Percentiles rank a stretch among this genome's conserved stretches.
phyloP scores from a whole-genome alignment of 2,113 vertebrate species.

The Tor tambroides region DNA sequence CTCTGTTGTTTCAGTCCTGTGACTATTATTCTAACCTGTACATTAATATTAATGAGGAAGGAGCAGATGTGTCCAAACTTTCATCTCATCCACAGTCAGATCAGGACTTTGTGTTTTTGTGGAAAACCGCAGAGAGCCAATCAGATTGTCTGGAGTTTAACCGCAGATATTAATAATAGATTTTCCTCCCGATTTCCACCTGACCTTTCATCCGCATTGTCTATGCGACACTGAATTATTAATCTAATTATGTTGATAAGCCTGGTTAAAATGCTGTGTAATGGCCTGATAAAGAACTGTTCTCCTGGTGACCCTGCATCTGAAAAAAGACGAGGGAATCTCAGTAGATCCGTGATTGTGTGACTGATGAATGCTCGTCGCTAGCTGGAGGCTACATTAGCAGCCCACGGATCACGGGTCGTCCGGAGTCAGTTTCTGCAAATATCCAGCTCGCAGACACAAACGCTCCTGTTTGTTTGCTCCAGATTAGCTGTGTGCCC shows the following conservation, averaged over 20 bases:
- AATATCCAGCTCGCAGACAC: too few species aligned
- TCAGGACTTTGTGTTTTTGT: background rate
- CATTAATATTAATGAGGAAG: background rate
- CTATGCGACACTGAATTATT: conserved; percentile 71
- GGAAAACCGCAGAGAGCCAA: background rate
- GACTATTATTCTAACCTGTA: background rate
- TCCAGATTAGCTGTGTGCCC: background rate
- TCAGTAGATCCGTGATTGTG: conserved; percentile 52
- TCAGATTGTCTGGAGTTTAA: conserved; percentile 27
- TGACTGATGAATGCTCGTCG: too few species aligned
- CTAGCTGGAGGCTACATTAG: too few species aligned
- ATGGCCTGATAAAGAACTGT: conserved; percentile 67
- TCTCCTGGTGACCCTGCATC: conserved; percentile 68
- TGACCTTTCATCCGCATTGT: conserved; percentile 67
- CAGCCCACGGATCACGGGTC: too few species aligned
- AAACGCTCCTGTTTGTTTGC: background rate
- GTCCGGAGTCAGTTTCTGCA: too few species aligned
- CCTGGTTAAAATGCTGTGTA: conserved; percentile 73
- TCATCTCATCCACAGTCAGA: background rate
- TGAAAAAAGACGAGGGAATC: conserved; percentile 64
- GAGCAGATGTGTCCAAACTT: background rate
- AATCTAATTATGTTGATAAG: conserved; percentile 76
- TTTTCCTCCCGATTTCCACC: conserved; percentile 50
- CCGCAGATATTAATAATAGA: conserved; percentile 54
- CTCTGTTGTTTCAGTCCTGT: background rate